Evolutionary conservation across 2,797 vertebrate species (phyloP).

Genomic region (Acanthiza pusilla): DNA sequence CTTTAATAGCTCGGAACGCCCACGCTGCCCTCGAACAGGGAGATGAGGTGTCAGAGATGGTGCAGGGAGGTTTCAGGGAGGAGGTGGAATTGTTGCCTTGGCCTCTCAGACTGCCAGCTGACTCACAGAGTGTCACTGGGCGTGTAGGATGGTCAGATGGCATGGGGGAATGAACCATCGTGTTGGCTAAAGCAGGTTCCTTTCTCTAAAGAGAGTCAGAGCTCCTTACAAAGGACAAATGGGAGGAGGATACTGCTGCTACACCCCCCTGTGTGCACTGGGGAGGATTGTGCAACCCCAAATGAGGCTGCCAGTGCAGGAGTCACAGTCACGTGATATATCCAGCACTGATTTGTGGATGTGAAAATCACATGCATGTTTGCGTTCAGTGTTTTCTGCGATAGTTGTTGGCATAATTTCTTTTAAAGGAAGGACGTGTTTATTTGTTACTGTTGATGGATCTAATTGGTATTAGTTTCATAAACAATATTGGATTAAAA

Average conservation of each 20-base stretch:
- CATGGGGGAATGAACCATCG: neutral
- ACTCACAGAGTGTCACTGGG: conserved; percentile 11
- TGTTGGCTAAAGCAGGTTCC: neutral
- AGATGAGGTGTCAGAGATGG: neutral
- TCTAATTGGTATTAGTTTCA: neutral
- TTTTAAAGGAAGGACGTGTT: neutral
- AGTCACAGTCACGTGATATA: neutral
- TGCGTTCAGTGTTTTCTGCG: neutral
- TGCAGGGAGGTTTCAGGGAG: conserved; percentile 8
- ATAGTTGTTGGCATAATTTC: neutral
- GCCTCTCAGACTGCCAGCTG: neutral
- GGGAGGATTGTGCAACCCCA: neutral
- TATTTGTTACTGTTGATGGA: neutral
- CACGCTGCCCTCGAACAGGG: accelerated
- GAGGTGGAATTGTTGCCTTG: neutral
- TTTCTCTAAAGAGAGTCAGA: neutral
- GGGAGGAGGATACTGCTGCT: neutral
- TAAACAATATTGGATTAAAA: neutral
- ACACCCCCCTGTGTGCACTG: accelerated
- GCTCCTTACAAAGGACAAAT: neutral
- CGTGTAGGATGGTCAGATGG: neutral
- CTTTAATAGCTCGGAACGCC: neutral
- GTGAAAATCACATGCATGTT: neutral
- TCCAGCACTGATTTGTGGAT: neutral
- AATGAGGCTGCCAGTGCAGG: neutral